Evolutionary conservation across 2,797 vertebrate species (phyloP).

Genomic region (Sternarchorhynchus goeldii): DNA sequence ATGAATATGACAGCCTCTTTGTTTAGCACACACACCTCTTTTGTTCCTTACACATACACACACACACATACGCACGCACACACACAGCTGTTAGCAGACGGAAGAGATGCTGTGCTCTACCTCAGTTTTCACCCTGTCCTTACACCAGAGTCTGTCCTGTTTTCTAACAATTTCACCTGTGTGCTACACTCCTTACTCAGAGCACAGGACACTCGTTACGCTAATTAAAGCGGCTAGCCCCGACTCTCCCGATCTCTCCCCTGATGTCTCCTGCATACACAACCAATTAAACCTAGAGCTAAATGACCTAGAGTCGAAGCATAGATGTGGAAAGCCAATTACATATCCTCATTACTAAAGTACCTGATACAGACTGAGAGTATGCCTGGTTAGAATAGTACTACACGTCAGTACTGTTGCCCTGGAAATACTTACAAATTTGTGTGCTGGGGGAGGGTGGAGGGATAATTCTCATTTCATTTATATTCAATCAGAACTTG

Average conservation of each 20-base stretch:
- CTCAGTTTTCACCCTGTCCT: slow-evolving; percentile 79
- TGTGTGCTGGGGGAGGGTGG: background rate
- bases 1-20: slow-evolving; percentile 75
- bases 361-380: background rate
- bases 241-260: slow-evolving; percentile 44
- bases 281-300: slow-evolving; percentile 71
- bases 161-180: slow-evolving; percentile 78
- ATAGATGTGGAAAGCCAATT: slow-evolving; percentile 22
- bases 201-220: slow-evolving; percentile 66
- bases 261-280: background rate
- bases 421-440: slow-evolving; percentile 4
- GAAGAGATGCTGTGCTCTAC: slow-evolving; percentile 69
- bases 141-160: slow-evolving; percentile 39
- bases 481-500: too few relatives aligned
- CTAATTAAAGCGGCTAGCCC: slow-evolving; percentile 71
- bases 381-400: background rate
- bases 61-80: slow-evolving; percentile 68
- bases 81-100: slow-evolving; percentile 75
- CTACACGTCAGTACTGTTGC: slow-evolving; percentile 10
- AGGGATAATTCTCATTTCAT: too few relatives aligned
- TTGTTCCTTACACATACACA: slow-evolving; percentile 62
- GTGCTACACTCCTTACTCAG: slow-evolving; percentile 42
- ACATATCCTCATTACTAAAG: background rate
- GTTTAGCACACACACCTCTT: slow-evolving; percentile 56
- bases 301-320: slow-evolving; percentile 63